A percentile compares a stretch with the other conserved stretches of the same genome.
Evolutionary conservation across 2,888 invertebrate species (phyloP).

Genomic region (Micoletzkya japonica): DNA sequence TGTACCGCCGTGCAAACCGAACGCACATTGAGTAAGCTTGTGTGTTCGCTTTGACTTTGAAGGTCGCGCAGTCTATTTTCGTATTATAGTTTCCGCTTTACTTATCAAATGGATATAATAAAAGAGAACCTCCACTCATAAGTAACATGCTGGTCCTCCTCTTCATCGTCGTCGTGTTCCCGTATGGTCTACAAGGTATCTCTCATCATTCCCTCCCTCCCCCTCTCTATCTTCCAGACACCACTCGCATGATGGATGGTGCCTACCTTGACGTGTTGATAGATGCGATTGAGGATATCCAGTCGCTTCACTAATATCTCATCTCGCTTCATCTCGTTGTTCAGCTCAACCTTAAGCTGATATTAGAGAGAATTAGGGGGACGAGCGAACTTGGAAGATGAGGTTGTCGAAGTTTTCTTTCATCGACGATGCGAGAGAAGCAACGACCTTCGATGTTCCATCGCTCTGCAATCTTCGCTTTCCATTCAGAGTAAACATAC

Average conservation of each 20-base stretch:
- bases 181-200: constrained; percentile 51
- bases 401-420: constrained; percentile 50
- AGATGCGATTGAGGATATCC: constrained; percentile 50
- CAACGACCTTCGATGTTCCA: constrained; percentile 44
- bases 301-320: constrained; percentile 40
- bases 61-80: no score
- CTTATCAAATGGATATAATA: no score
- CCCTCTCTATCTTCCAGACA: neutral
- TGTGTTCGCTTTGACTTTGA: no score
- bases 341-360: constrained; percentile 12
- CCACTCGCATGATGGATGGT: neutral
- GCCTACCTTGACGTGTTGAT: constrained; percentile 54
- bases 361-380: neutral
- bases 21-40: no score
- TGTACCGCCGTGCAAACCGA: no score
- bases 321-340: constrained; percentile 31
- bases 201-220: neutral
- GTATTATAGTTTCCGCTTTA: no score
- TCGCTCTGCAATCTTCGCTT: constrained; percentile 37
- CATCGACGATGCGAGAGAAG: constrained; percentile 40
- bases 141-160: constrained; percentile 48
- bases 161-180: constrained; percentile 52
- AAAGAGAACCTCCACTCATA: constrained; percentile 51
- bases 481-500: neutral
- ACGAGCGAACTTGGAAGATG: constrained; percentile 39